Evolutionary conservation across 2,888 invertebrate genomes (phyloP).

Genomic region (Selenia dentaria): DNA sequence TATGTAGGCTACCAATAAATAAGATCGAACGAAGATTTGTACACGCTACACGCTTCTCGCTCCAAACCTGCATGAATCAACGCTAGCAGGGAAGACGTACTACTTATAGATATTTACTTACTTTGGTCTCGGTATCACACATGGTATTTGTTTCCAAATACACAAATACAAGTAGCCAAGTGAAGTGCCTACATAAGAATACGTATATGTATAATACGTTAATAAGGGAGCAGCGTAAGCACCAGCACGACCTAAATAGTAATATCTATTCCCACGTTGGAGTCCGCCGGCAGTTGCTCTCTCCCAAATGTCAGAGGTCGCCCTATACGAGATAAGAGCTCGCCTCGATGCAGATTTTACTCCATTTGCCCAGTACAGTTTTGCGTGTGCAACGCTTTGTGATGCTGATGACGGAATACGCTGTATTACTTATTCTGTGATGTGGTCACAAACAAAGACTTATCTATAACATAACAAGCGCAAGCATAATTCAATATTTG

Average conservation of each 20-base stretch:
- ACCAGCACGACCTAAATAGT: constrained; percentile 35
- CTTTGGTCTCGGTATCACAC: no score
- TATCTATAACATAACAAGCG: constrained; percentile 1
- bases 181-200: no score
- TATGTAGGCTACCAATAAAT: no score
- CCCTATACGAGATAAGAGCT: constrained; percentile 49
- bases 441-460: neutral
- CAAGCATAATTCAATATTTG: no score
- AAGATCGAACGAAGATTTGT: no score
- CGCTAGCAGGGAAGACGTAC: no score
- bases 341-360: neutral
- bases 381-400: neutral
- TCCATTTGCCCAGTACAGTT: neutral
- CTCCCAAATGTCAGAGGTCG: constrained; percentile 66
- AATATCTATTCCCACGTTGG: constrained; percentile 60
- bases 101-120: no score
- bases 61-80: no score
- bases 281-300: constrained; percentile 44
- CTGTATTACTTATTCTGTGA: neutral
- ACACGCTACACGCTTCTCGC: no score
- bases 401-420: neutral
- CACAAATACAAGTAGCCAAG: no score
- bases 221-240: neutral
- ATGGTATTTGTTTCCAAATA: no score
- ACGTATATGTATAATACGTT: no score